Evolutionary conservation across 2,797 vertebrate species (phyloP).

Genomic region (Fistularia commersonii): DNA sequence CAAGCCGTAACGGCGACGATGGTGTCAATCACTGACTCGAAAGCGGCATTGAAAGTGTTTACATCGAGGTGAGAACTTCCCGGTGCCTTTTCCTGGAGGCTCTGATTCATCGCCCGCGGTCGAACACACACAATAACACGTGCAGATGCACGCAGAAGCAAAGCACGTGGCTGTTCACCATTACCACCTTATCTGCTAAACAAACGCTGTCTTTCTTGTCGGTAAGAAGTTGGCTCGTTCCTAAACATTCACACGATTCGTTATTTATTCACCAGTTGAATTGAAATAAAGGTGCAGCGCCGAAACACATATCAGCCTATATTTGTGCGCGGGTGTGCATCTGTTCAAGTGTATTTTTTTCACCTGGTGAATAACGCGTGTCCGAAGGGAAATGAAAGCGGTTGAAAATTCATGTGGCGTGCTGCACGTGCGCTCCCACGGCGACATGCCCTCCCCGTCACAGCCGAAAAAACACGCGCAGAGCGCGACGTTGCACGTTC

Average conservation of each 20-base stretch:
- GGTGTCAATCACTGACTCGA: too few relatives aligned
- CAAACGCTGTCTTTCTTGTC: too few relatives aligned
- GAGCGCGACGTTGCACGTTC: too few relatives aligned
- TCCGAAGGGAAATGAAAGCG: conserved; percentile 14
- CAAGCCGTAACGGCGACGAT: too few relatives aligned
- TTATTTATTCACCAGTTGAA: too few relatives aligned
- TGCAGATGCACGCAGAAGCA: conserved; percentile 4
- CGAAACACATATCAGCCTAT: too few relatives aligned
- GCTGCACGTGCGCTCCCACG: conserved; percentile 21
- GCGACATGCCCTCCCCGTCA: conserved; percentile 36
- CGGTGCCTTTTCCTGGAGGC: not conserved
- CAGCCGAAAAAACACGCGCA: conserved; percentile 44
- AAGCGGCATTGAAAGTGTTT: conserved; percentile 24
- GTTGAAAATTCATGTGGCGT: conserved; percentile 30
- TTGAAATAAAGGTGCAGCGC: too few relatives aligned
- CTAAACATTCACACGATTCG: too few relatives aligned
- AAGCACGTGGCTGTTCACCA: too few relatives aligned
- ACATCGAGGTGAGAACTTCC: conserved; percentile 28
- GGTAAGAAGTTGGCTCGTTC: too few relatives aligned
- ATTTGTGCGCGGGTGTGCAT: not conserved
- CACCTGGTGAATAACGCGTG: conserved; percentile 18
- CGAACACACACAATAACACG: conserved; percentile 8
- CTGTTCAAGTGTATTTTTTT: not conserved
- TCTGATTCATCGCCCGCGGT: conserved; percentile 7
- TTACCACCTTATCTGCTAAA: too few relatives aligned